Conservation (phyloP, 1,140 invertebrate species). For the Eufriesea mexicana region DNA sequence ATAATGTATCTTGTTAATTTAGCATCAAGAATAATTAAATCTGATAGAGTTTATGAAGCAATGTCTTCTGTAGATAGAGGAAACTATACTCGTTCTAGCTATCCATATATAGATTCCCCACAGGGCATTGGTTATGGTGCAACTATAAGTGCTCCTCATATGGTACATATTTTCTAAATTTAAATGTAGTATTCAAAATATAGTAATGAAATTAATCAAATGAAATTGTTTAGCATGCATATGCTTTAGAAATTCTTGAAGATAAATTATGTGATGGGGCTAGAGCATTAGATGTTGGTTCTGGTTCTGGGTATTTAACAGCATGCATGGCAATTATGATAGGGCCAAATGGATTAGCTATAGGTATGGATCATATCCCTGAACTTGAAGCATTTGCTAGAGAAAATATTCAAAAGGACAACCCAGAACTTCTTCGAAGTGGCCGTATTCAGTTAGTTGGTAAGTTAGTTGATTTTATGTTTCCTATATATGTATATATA, state of each 20-base stretch:
- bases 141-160: conserved; percentile 98
- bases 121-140: conserved; percentile 94
- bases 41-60: conserved; percentile 89
- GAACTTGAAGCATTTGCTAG: conserved; percentile 90
- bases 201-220: conserved; percentile 8
- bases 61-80: conserved; percentile 94
- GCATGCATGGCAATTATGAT: conserved; percentile 97
- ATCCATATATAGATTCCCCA: conserved; percentile 95
- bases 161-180: conserved; percentile 86
- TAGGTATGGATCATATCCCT: conserved; percentile 97
- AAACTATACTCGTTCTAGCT: conserved; percentile 86
- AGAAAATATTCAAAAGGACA: conserved; percentile 90
- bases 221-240: conserved; percentile 89
- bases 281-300: conserved; percentile 96
- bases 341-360: conserved; percentile 88
- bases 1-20: conserved; percentile 71
- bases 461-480: conserved; percentile 76
- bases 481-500: not conserved
- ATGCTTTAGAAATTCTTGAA: conserved; percentile 94
- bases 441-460: conserved; percentile 88
- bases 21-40: conserved; percentile 94
- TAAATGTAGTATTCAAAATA: conserved; percentile 14
- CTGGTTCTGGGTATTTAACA: conserved; percentile 97
- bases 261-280: conserved; percentile 91
- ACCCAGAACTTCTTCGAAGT: conserved; percentile 86